These are phyloP conservation scores for Melanotaenia boesemani DNA, from an alignment of 2,797 vertebrate genomes.

Conservation along the genomic window DNA sequence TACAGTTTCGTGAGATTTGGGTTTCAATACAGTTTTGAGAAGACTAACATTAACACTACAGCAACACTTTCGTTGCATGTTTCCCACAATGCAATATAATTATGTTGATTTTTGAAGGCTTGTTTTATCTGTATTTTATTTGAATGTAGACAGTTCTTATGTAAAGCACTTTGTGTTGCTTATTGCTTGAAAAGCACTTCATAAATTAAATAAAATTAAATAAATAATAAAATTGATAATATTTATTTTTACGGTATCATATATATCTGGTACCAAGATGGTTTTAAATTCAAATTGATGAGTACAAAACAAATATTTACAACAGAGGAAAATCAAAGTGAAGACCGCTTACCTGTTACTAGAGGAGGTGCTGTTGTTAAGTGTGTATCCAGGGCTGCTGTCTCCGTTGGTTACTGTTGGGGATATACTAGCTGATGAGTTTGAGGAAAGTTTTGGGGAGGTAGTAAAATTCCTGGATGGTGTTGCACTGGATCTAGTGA, in stretches of 20 bases:
- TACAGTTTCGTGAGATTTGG: not conserved
- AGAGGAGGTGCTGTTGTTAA: constrained; percentile 90
- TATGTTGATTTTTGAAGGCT: not conserved
- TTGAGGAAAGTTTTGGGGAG: constrained; percentile 94
- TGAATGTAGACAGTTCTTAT: too few species aligned
- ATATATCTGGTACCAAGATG: not conserved
- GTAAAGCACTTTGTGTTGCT: too few species aligned
- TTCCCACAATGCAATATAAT: not conserved
- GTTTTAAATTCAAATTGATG: not conserved
- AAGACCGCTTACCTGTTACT: constrained; percentile 81
- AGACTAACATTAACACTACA: not conserved
- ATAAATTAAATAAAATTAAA: too few species aligned
- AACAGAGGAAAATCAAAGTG: not conserved
- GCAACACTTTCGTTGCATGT: not conserved
- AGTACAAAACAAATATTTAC: not conserved
- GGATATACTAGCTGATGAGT: constrained; percentile 89
- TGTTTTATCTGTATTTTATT: too few species aligned
- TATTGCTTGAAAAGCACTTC: too few species aligned
- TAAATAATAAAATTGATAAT: too few species aligned
- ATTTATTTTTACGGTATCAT: not conserved
- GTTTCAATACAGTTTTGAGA: not conserved
- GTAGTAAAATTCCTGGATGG: constrained; percentile 95
- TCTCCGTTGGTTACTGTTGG: constrained; percentile 94
- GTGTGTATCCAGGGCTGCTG: constrained; percentile 88
- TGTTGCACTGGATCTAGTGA: constrained; percentile 90